phyloP scores from a whole-genome alignment of 2,888 invertebrate species.

The Mycogona germanica region DNA sequence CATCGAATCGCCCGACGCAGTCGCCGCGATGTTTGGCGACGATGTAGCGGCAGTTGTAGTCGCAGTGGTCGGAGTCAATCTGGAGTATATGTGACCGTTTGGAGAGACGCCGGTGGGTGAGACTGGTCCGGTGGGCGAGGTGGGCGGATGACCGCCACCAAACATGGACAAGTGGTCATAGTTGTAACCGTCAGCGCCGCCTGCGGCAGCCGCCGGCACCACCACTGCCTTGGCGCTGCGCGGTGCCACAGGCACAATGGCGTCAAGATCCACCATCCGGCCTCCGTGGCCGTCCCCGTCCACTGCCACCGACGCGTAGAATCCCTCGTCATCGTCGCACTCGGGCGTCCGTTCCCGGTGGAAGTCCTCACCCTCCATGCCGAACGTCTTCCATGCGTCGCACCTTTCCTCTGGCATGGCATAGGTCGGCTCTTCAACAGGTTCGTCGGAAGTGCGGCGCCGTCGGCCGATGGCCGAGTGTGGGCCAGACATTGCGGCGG shows the following conservation, averaged over 20 bases:
- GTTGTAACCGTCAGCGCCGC: conserved; percentile 4
- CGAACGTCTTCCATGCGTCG: conserved; percentile 21
- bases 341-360: conserved; percentile 15
- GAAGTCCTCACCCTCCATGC: conserved; percentile 12
- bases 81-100: conserved; percentile 7
- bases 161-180: conserved; percentile 10
- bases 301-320: not conserved
- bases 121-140: not conserved
- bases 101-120: not conserved
- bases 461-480: too few species aligned
- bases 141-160: not conserved
- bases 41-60: not conserved
- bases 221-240: not conserved
- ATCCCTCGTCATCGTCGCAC: not conserved
- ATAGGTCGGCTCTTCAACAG: conserved; percentile 15
- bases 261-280: too few species aligned
- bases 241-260: not conserved
- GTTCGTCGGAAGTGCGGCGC: not conserved
- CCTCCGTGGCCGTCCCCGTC: too few species aligned
- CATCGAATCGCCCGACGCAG: not conserved
- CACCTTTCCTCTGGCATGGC: conserved; percentile 13
- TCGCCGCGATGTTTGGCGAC: not conserved
- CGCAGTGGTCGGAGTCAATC: not conserved
- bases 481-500: not conserved
- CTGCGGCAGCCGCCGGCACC: too few species aligned